phyloP scores from a whole-genome alignment of 1,140 invertebrate species.

The Trachymyrmex cornetzi region DNA sequence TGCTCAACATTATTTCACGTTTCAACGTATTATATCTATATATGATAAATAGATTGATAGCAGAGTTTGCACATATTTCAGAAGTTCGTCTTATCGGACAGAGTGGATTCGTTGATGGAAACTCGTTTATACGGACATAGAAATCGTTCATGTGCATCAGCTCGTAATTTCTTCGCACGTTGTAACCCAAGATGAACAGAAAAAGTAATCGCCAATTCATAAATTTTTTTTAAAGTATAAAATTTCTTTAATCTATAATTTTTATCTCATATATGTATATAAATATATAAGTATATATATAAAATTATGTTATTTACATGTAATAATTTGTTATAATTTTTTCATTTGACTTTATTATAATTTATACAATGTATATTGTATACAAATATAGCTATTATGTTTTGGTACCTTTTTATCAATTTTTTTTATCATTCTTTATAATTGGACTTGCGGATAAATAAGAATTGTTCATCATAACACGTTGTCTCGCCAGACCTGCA shows the following conservation, averaged over 20 bases:
- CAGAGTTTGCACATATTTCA: neutral
- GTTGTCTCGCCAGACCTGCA: neutral
- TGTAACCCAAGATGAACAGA: neutral
- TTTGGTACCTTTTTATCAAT: neutral
- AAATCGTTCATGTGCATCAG: neutral
- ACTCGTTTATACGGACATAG: neutral
- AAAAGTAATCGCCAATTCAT: neutral
- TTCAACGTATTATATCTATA: neutral
- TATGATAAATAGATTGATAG: neutral
- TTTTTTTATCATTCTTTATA: neutral
- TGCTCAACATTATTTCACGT: conserved; percentile 23
- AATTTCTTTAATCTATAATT: neutral
- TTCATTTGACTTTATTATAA: neutral
- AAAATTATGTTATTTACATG: neutral
- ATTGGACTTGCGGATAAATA: neutral
- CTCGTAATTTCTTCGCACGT: neutral
- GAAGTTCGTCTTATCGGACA: neutral
- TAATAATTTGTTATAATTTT: neutral
- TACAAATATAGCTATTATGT: neutral
- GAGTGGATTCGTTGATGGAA: conserved; percentile 15
- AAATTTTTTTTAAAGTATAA: neutral
- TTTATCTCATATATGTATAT: neutral
- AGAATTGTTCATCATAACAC: conserved; percentile 15
- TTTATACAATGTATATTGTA: neutral
- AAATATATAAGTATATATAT: neutral